Evolutionary conservation across 2,113 vertebrate genomes (phyloP).

Genomic region (Mus spicilegus): DNA sequence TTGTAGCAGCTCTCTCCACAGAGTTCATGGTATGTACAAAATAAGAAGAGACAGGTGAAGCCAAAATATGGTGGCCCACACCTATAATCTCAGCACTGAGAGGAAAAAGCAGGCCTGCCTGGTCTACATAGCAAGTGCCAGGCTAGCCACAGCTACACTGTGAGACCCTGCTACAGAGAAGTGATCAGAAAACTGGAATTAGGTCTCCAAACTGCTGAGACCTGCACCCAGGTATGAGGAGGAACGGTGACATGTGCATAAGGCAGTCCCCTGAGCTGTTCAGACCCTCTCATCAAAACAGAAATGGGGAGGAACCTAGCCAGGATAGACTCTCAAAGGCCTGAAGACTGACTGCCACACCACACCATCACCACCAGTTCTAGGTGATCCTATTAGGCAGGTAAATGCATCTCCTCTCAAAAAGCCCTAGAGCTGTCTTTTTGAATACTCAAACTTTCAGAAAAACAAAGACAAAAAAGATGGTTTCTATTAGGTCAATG

Average conservation of each 20-base stretch:
- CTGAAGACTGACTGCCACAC: neutral
- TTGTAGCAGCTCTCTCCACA: conserved; percentile 10
- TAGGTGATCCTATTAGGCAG: neutral
- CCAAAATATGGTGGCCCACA: neutral
- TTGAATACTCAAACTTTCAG: conserved; percentile 52
- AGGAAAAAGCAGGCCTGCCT: neutral
- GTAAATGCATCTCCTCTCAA: neutral
- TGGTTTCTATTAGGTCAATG: neutral
- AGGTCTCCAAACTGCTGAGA: too few species aligned
- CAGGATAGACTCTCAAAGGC: neutral
- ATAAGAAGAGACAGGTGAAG: neutral
- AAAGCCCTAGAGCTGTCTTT: neutral
- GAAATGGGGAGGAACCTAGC: neutral
- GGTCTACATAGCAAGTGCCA: neutral
- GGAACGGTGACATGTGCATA: too few species aligned
- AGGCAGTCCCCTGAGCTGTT: neutral
- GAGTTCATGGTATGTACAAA: conserved; percentile 21
- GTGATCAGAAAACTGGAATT: neutral
- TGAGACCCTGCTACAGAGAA: neutral
- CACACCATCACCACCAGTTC: neutral
- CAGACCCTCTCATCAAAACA: neutral
- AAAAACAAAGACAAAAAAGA: neutral
- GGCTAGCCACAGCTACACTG: neutral
- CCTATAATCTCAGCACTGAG: neutral
- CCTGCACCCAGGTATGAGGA: neutral